Evolutionary conservation across 2,113 vertebrate species (phyloP), one percentile per base, ranked within the genome.

Genomic region (Pionites leucogaster): DNA sequence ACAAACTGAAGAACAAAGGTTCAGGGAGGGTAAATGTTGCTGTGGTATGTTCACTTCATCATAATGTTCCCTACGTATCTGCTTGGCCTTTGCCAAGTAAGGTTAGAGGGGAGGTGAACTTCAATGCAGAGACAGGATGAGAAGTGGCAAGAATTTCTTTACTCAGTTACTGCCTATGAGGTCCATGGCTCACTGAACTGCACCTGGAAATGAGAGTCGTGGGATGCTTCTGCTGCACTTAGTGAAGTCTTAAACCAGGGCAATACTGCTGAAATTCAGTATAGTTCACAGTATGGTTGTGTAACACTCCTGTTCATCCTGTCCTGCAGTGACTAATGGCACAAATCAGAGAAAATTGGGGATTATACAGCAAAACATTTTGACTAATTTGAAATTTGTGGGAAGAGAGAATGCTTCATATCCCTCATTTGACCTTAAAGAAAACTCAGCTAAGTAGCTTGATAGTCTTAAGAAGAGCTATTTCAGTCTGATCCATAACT

Each of bases 171-270:
- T 79, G 18, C n/a, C 1, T 24, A 24, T 59, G 0, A 75, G 15
- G 31, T 2, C 5, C 3, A 5, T 3, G 12, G 13, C 12, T 72
- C 24, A 39, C 22, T 1, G 1, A 83, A 44, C 25, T 57, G 13
- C 14, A 19, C 17, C 17, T 59, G 46, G 9, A 65, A 27, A 62
- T 7, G 1, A 22, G 39, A 82, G 20, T 50, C 7, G 9, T 28
- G 9, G 22, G 17, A 39, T 9, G 11, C 0, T 33, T 60, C 6
- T 28, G 12, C n/a, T 76, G 19, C 2, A 11, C 10, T 77, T 83
- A 27, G 13, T 27, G 44, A 90, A 74, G 24, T 33, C 24, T 39
- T 57, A n/a, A 80, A 60, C 9, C 27, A 65, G 41, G 6, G 2
- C 6, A 47, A 35, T 7, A 6, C 17, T 49, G 28, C 3, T 69